Evolutionary conservation across 2,113 vertebrate genomes (phyloP), one percentile per base, ranked within the genome.

Genomic region (Tauraco erythrolophus): DNA sequence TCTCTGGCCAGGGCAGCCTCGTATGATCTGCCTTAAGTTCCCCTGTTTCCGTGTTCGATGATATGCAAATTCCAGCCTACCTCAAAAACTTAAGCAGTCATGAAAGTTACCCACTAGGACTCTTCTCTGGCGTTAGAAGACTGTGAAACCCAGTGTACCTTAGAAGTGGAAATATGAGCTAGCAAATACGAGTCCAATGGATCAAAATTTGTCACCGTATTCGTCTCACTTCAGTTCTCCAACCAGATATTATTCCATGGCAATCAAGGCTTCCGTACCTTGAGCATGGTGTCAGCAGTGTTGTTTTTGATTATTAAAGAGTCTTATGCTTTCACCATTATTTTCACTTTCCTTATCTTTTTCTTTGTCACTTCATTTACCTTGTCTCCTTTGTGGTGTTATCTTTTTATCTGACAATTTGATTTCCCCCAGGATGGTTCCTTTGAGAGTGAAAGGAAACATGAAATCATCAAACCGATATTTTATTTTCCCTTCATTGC

Each of bases 401-500:
- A 76, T 45, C 74, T 87, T 85, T 89, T 95, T 71, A 71, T 78
- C 77, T 94, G 91, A 89, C 71, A 69, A 83, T 84, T 94, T 94
- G 65, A 61, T 93, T 94, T 43, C 79, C 64, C 65, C 87, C 0
- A 0, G 70, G 86, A 72, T 86, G 90, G 45, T 96, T 97, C 82
- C 87, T 97, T 92, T 96, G 69, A 79, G 64, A 87, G 33, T 62
- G 88, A 92, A 96, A 97, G 94, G 94, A 95, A 97, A 83, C 87
- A 89, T 31, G 14, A 79, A 51, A 72, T 65, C 88, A 92, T 96
- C 80, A 83, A 91, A 82, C 54, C 3, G 58, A 39, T 93, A 61
- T 79, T 96, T 94, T 93, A 85, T 96, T 97, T 96, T 84, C 84
- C 50, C 79, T 89, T 96, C 97, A 94, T 92, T 95, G 81, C 94